Evolutionary conservation across 2,888 invertebrate genomes (phyloP), one percentile per base, ranked within the genome.

Genomic region (Tachina lurida): DNA sequence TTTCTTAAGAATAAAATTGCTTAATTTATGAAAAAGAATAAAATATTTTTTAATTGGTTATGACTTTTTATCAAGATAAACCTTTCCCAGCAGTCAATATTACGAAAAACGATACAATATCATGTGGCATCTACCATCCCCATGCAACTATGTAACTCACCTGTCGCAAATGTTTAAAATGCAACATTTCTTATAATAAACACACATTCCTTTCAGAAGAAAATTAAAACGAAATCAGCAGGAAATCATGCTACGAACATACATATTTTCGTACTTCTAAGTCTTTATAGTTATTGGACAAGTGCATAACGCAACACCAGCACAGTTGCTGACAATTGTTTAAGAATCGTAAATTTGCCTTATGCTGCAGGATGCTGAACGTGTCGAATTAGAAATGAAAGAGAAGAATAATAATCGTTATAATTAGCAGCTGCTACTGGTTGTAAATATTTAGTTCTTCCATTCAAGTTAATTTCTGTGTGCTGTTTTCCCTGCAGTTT

Each of bases 341-440:
- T 41, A 41, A 19, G 58, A 62, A 39, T 68, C 80, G 62, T 84
- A 84, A 84, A 84, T 84, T 81, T 77, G 12, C 10, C 52, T 39
- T 52, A 56, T 68, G 19, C 63, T 60, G 49, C 84, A 84, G 81
- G 76, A 74, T 80, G 76, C 71, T 49, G 15, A 65, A 52, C 43
- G 60, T 56, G 52, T 13, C 22, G 58, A 74, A 62, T 73, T 76
- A 12, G 12, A 10, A 71, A 17, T 74, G 60, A 65, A 56, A 45
- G 19, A 13, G 52, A 15, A 79, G 31, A 39, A 43, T 41, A 39
- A 49, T 13, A 56, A 56, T 22, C 31, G 31, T 58, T 19, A 73
- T 84, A 81, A 84, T 84, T 84, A 84, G 73, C 84, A 84, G 84
- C 84, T 84, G 84, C 84, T 81, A 84, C 84, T 62, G 80, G 13